Evolutionary conservation across 2,888 invertebrate species (phyloP), one percentile per base, ranked within the genome.

Genomic region (Drosophila austrosaltans): DNA sequence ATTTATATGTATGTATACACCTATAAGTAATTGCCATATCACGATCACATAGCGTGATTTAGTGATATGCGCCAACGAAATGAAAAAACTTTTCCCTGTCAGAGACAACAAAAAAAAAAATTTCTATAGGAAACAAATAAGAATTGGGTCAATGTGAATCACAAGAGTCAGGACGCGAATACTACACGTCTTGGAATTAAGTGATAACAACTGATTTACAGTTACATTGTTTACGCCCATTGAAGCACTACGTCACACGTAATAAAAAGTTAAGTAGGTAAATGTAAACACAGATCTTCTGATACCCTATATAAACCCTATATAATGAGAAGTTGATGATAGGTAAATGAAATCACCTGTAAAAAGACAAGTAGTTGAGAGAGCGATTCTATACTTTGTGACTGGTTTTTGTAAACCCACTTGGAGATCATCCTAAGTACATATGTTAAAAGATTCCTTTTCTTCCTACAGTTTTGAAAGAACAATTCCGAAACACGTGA

Each of bases 1-100:
- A 39, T 54, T 16, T 3, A n/a, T 54, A 16, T 54, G 8, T 56
- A 32, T 10, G 10, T 36, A 22, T 56, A 36, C 12, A 57, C 28
- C 16, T 56, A 48, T 48, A 48, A 48, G 48, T 48, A 48, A 48
- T 48, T 48, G 48, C 22, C 48, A 22, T 48, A 48, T 48, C 78
- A 78, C 72, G 78, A 20, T 36, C 44, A 36, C 16, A 5, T 10
- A 63, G 81, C 81, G 78, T 78, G 78, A 75, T 75, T 42, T 25
- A 39, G 36, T 32, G 20, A 10, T 42, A 22, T 59, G 25, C 6
- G n/a, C 22, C 44, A 48, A 48, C 2, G 3, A 22, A 48, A 8
- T 48, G 22, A 40, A 40, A 48, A 48, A 4, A 48, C 8, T 48
- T 25, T 48, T 48, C 25, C 10, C 44, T 48, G 12, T 1, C 22